Evolutionary conservation across 2,888 invertebrate species (phyloP).

Genomic region (Limnephilus rhombicus): DNA sequence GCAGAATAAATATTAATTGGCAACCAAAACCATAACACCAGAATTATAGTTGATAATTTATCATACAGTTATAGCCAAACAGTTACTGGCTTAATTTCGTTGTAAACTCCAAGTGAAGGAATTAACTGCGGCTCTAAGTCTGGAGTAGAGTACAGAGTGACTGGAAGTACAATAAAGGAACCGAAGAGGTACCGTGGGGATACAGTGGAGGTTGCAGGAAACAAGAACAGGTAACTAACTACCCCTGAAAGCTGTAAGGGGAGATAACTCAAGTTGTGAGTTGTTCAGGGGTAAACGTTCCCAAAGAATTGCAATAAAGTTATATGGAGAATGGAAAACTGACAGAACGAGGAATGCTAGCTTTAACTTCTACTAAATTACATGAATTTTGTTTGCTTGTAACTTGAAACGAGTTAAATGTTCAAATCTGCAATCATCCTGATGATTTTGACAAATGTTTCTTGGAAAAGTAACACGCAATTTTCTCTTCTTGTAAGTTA

Average conservation of each 20-base stretch:
- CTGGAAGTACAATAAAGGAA: not conserved
- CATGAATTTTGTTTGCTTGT: not conserved
- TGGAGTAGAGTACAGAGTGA: not conserved
- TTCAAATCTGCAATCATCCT: not conserved
- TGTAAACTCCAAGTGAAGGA: not conserved
- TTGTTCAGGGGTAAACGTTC: slow-evolving; percentile 35
- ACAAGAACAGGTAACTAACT: not conserved
- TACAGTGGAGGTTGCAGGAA: not conserved
- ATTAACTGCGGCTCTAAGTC: not conserved
- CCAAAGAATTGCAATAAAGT: slow-evolving; percentile 25
- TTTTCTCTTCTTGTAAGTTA: too few relatives aligned
- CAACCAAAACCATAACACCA: not conserved
- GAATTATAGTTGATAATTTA: not conserved
- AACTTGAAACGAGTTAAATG: not conserved
- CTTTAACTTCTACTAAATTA: not conserved
- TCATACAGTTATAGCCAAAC: not conserved
- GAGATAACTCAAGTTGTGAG: slow-evolving; percentile 23
- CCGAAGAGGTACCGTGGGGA: not conserved
- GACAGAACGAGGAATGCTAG: not conserved
- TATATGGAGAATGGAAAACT: not conserved
- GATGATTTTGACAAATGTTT: too few relatives aligned
- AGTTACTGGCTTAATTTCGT: slow-evolving; percentile 7
- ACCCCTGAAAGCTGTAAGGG: not conserved
- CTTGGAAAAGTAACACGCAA: too few relatives aligned
- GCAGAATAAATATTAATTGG: not conserved